These are phyloP conservation scores for Phoxinus phoxinus DNA, from an alignment of 2,113 vertebrate species.

Conservation along the genomic window DNA sequence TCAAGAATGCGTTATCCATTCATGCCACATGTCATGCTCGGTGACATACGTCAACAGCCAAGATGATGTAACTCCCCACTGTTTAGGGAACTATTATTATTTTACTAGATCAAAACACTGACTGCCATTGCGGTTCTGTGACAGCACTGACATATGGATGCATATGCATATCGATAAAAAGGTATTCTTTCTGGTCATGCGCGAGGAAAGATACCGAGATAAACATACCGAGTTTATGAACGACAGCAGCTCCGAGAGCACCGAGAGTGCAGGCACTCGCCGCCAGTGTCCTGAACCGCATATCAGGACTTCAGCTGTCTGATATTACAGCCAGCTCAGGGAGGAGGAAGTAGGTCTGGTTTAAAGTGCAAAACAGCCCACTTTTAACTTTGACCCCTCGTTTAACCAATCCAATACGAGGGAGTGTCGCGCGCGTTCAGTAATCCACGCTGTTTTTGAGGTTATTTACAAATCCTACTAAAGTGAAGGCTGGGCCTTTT, in stretches of 20 bases:
- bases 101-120: constrained; percentile 20
- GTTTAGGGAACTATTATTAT: not conserved
- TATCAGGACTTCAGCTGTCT: constrained; percentile 58
- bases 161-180: not conserved
- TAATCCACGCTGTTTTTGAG: not conserved
- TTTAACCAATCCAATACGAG: constrained; percentile 66
- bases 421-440: constrained; percentile 45
- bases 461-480: not conserved
- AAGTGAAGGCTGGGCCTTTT: not conserved
- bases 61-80: not conserved
- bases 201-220: not conserved
- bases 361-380: constrained; percentile 59
- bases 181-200: no score
- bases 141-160: not conserved
- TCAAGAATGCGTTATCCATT: no score
- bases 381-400: constrained; percentile 59
- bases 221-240: constrained; percentile 71
- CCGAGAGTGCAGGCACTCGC: constrained; percentile 73
- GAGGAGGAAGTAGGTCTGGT: constrained; percentile 64
- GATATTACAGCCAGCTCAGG: constrained; percentile 11
- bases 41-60: not conserved
- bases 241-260: constrained; percentile 71
- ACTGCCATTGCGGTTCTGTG: not conserved
- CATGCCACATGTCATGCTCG: not conserved
- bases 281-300: constrained; percentile 72